Evolutionary conservation across 2,888 invertebrate species (phyloP).

Genomic region (Balanococcus diminutus): DNA sequence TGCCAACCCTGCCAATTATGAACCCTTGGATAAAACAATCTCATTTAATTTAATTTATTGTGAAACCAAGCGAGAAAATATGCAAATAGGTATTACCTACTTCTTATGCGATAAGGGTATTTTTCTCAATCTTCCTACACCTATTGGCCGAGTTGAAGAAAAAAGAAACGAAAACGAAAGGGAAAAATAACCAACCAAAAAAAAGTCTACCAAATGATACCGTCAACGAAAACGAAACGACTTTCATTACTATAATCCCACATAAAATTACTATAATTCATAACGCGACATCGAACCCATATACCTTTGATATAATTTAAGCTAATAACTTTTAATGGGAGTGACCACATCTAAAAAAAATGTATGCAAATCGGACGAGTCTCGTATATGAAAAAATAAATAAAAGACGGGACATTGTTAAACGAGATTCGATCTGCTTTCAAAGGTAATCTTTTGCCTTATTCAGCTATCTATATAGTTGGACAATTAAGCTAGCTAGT

Average conservation of each 20-base stretch:
- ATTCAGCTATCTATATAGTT: constrained; percentile 9
- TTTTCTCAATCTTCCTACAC: background rate
- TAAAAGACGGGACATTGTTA: background rate
- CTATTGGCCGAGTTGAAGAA: background rate
- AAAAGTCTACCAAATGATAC: background rate
- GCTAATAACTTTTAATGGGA: background rate
- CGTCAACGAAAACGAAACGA: background rate
- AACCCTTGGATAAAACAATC: too few relatives aligned
- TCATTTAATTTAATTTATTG: too few relatives aligned
- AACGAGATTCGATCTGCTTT: constrained; percentile 29
- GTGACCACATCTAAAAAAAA: constrained; percentile 25
- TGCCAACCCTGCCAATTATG: too few relatives aligned
- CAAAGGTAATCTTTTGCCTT: constrained; percentile 32
- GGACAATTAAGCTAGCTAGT: constrained; percentile 1
- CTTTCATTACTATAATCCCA: constrained; percentile 14
- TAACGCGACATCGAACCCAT: background rate
- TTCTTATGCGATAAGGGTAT: too few relatives aligned
- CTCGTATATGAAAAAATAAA: background rate
- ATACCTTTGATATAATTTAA: background rate
- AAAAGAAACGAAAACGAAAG: background rate
- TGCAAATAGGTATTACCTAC: too few relatives aligned
- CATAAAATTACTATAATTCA: constrained; percentile 26
- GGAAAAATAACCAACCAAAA: background rate
- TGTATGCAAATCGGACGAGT: constrained; percentile 28
- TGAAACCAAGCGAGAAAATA: too few relatives aligned